Evolutionary conservation across 2,113 vertebrate genomes (phyloP).

Genomic region (Lamprologus lemairii): DNA sequence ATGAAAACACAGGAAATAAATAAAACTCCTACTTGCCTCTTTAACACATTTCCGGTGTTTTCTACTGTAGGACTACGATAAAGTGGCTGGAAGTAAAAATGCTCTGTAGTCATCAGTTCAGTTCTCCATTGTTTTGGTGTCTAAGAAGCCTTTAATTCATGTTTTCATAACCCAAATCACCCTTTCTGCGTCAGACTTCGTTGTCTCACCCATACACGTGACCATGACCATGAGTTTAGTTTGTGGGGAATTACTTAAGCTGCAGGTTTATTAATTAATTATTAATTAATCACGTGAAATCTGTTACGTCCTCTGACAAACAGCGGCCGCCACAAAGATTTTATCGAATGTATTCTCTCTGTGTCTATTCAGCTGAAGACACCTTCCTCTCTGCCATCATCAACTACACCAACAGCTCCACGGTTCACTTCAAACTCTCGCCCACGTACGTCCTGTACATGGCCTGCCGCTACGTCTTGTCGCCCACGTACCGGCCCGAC

Average conservation of each 20-base stretch:
- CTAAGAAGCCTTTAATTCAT: background rate
- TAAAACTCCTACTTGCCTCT: background rate
- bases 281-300: background rate
- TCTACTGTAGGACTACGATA: background rate
- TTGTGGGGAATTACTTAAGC: background rate
- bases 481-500: slow-evolving; percentile 84
- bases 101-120: background rate
- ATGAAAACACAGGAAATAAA: background rate
- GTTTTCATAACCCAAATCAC: background rate
- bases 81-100: background rate
- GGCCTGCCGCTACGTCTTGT: slow-evolving; percentile 93
- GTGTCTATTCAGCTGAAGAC: slow-evolving; percentile 81
- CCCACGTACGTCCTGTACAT: slow-evolving; percentile 95
- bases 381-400: slow-evolving; percentile 95
- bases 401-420: slow-evolving; percentile 98
- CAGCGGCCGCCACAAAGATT: background rate
- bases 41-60: background rate
- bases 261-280: background rate
- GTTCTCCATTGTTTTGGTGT: background rate
- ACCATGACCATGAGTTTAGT: background rate
- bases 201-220: background rate
- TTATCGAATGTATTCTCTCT: background rate
- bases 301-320: background rate
- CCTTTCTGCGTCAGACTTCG: background rate
- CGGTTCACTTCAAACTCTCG: slow-evolving; percentile 95